Evolutionary conservation across 2,888 invertebrate genomes (phyloP), one percentile per base, ranked within the genome.

Genomic region (Pogonocherus hispidulus): DNA sequence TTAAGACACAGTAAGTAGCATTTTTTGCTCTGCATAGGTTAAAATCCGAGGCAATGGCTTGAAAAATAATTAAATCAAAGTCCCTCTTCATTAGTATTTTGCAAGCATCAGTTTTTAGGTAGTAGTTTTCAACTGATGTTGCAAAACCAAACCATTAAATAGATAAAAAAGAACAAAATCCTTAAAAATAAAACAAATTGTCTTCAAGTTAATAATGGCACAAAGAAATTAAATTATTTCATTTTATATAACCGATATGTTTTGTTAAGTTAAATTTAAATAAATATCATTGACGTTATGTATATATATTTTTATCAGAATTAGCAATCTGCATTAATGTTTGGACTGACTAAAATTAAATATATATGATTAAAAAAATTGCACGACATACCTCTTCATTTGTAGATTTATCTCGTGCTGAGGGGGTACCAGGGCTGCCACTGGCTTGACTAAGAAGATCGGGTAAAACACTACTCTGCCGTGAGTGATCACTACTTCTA

Each of bases 381-480:
- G n/a, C n/a, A n/a, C 41, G 71, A 87, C 91, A 88, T 88, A 97
- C 97, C 95, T 98, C 98, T 87, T 98, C 98, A 41, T 66, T 73
- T 80, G 94, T 94, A 76, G 95, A 93, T 86, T 97, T 97, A 88
- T 98, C 97, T 62, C 97, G 89, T 79, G 94, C 93, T 76, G 92
- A 92, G 69, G 96, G 95, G 35, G 95, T 95, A 76, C 94, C 94
- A 71, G 94, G 93, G 83, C 91, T 91, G 46, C 88, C 87, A 67
- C 91, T 91, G 69, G 93, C 93, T 88, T 94, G 96, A 83, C 97
- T 97, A 76, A 98, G 91, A 78, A 98, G 90, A 88, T 98, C 98
- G 63, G 98, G 98, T 78, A 98, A 89, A 65, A 98, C 98, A 63
- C 95, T 95, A 87, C 95, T 96, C 74, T 95, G 95, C 75, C 96